Evolutionary conservation across 2,888 invertebrate species (phyloP).

Genomic region (Tridacna crocea): DNA sequence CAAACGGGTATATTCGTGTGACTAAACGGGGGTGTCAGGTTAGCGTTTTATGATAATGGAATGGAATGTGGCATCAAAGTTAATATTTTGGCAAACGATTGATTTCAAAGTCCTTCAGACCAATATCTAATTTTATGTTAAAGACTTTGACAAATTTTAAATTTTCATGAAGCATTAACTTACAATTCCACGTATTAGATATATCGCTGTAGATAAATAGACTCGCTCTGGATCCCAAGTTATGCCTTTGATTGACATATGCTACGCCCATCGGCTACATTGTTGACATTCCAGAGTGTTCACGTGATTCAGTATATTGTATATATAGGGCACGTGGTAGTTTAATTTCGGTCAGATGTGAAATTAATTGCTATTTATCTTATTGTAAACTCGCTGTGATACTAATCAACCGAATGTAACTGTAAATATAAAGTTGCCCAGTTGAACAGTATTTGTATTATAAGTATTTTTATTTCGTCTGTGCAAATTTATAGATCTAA

Average conservation of each 20-base stretch:
- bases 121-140: too few species aligned
- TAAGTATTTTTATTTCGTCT: too few species aligned
- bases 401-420: too few species aligned
- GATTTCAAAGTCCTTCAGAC: too few species aligned
- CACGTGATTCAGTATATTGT: conserved; percentile 66
- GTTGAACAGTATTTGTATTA: too few species aligned
- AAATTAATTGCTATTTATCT: conserved; percentile 25
- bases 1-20: conserved; percentile 55
- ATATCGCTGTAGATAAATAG: conserved; percentile 34
- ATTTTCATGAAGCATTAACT: neutral
- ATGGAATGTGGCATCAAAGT: conserved; percentile 50
- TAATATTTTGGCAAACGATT: too few species aligned
- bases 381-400: too few species aligned
- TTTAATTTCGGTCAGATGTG: conserved; percentile 19
- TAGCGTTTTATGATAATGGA: conserved; percentile 48
- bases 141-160: too few species aligned
- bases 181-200: neutral
- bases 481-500: too few species aligned
- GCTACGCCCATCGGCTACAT: conserved; percentile 70
- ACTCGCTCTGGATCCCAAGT: conserved; percentile 62
- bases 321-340: conserved; percentile 60
- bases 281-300: conserved; percentile 71
- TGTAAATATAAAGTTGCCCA: too few species aligned
- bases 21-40: conserved; percentile 55
- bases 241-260: conserved; percentile 70